Base-by-base conservation (phyloP, 2,888 invertebrate genomes). In the Eupithecia subumbrata region DNA sequence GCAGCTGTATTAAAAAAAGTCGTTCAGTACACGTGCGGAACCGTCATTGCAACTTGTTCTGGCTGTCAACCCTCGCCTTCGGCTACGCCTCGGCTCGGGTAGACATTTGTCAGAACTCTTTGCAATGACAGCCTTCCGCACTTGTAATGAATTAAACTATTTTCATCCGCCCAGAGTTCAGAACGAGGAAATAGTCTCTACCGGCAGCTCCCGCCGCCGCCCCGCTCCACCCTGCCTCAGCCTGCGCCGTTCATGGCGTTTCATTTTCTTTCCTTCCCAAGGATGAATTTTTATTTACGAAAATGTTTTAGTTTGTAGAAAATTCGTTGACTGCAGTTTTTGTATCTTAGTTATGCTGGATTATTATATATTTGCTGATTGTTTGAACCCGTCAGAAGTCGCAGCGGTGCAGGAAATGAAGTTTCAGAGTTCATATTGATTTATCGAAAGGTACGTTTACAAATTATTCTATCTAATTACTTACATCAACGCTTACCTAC, bases 371-470 rank as follows among this genome's bases (percentile, higher is more conserved):
- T 18, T 64, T 64, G 30, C 63, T 64, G 30, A 64, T 64, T 30
- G 16, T 34, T 64, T 64, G 14, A 25, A 64, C 18, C 63, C 18
- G 1, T 64, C 34, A 34, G 16, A 30, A 30, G 30, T 63, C 34
- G 30, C 30, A 34, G 16, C 34, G 30, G 63, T 16, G 30, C 63
- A 64, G 63, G 34, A 30, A 64, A 64, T 64, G 30, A 64, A 64
- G 11, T 64, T 25, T 11, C 22, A 3, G 22, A 56, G 56, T 56
- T 22, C 56, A 52, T 74, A 78, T 78, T 76, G 78, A 78, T 80
- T 78, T 52, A 70, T n/a, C 48, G 67, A 72, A 71, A 76, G 78
- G 80, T 80, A 80, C 22, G 66, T 73, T 69, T 45, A 14, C 11
- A 64, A 68, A 56, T 71, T 75, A 75, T 68, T 76, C 5, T 18